Evolutionary conservation across 2,797 vertebrate species (phyloP).

Genomic region (Phrynocephalus vlangalii): DNA sequence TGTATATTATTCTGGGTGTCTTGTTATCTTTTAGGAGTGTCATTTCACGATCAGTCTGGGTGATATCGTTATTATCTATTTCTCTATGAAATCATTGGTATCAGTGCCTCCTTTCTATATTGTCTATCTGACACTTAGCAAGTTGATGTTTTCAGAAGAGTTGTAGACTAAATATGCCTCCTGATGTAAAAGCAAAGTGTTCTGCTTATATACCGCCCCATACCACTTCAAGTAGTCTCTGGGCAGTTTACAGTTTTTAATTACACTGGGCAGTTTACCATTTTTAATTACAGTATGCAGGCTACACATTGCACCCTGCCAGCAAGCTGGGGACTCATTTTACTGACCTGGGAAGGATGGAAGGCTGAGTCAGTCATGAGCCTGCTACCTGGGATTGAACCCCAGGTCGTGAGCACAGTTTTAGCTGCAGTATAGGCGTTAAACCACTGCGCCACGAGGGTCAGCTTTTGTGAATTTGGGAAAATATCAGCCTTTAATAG

Average conservation of each 20-base stretch:
- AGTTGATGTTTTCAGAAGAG: constrained; percentile 7
- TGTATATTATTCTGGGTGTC: constrained; percentile 12
- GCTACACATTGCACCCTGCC: no score
- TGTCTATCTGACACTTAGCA: constrained; percentile 23
- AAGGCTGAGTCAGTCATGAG: no score
- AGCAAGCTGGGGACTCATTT: no score
- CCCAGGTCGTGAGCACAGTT: neutral
- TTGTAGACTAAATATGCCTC: constrained; percentile 12
- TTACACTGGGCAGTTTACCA: no score
- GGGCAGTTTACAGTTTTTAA: no score
- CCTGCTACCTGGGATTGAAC: no score
- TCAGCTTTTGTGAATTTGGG: neutral
- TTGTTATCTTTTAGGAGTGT: constrained; percentile 35
- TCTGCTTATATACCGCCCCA: no score
- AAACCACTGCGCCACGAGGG: no score
- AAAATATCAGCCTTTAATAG: neutral
- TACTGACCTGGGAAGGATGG: no score
- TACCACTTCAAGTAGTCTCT: no score
- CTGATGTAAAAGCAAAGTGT: neutral
- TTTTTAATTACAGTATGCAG: no score
- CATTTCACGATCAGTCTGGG: constrained; percentile 24
- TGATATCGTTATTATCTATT: constrained; percentile 37
- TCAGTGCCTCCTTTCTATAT: constrained; percentile 15
- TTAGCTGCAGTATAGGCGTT: neutral
- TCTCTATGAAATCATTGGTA: constrained; percentile 1